Conservation (phyloP, 2,888 invertebrate genomes). For the Caenorhabditis imperialis region DNA sequence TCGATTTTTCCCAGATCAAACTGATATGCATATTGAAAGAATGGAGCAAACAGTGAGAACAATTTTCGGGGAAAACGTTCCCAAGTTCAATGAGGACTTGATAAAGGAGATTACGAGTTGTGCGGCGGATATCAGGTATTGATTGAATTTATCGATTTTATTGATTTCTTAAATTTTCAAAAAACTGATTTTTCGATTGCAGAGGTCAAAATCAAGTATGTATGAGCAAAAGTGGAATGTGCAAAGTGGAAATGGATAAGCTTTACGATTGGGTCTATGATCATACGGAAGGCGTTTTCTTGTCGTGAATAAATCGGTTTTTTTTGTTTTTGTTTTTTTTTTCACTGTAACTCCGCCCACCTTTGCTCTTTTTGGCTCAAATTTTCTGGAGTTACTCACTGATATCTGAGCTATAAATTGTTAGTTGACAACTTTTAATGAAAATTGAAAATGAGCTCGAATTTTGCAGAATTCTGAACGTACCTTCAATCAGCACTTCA, state of each 20-base stretch:
- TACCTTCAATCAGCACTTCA: too few species aligned
- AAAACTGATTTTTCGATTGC: too few species aligned
- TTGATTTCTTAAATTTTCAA: constrained; percentile 6
- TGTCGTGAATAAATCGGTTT: constrained; percentile 1
- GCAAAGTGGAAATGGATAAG: constrained; percentile 22
- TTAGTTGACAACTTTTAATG: too few species aligned
- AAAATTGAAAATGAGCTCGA: too few species aligned
- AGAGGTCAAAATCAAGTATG: too few species aligned
- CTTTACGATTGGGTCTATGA: constrained; percentile 33
- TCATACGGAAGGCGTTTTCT: constrained; percentile 16
- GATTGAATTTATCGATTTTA: background rate
- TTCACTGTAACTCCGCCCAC: too few species aligned
- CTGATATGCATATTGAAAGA: constrained; percentile 16
- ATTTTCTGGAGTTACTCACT: too few species aligned
- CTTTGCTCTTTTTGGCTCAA: too few species aligned
- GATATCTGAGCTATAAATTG: too few species aligned
- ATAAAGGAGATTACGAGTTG: constrained; percentile 13
- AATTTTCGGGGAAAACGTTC: constrained; percentile 20
- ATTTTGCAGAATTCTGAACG: too few species aligned
- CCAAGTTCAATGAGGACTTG: constrained; percentile 1
- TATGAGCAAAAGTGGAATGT: constrained; percentile 28
- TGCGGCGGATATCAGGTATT: constrained; percentile 8
- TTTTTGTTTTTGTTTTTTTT: too few species aligned
- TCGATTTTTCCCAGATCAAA: constrained; percentile 21
- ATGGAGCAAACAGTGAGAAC: constrained; percentile 25